A percentile compares a stretch with the other conserved stretches of the same genome.
phyloP scores from a whole-genome alignment of 2,113 vertebrate genomes.

The Plectropomus leopardus region DNA sequence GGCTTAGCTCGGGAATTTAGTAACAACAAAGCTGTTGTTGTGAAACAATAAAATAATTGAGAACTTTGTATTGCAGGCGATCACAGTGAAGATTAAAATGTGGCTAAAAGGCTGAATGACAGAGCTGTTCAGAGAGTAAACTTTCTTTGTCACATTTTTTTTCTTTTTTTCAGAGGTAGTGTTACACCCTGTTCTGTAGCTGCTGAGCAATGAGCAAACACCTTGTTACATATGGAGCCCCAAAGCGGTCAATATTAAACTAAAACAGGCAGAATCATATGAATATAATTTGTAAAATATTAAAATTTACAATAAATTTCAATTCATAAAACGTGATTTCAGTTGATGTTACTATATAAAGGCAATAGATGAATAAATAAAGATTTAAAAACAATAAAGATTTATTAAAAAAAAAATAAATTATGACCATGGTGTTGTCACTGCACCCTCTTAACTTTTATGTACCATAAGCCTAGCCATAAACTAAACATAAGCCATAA shows the following conservation, averaged over 20 bases:
- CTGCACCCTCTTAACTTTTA: background rate
- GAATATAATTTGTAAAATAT: background rate
- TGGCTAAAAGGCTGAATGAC: slow-evolving; percentile 16
- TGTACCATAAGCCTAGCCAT: background rate
- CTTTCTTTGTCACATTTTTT: slow-evolving; percentile 17
- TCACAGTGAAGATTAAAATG: slow-evolving; percentile 29
- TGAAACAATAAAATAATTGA: background rate
- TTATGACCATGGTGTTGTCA: no score
- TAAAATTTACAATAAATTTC: no score
- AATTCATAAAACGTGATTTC: no score
- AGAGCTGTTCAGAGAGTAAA: background rate
- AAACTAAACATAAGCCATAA: no score
- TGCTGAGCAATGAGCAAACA: background rate
- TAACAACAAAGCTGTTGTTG: slow-evolving; percentile 5
- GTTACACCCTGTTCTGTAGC: background rate
- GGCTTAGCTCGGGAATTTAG: slow-evolving; percentile 21
- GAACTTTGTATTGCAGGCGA: background rate
- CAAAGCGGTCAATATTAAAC: background rate
- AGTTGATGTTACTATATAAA: no score
- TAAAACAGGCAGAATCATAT: no score
- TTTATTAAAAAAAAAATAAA: no score
- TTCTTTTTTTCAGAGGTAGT: slow-evolving; percentile 34
- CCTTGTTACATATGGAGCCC: background rate
- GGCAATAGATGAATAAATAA: no score
- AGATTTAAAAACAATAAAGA: no score